A percentile compares a stretch with the other conserved stretches of the same genome.
phyloP scores from a whole-genome alignment of 2,888 invertebrate species.

The Alloscopus bannaensis region DNA sequence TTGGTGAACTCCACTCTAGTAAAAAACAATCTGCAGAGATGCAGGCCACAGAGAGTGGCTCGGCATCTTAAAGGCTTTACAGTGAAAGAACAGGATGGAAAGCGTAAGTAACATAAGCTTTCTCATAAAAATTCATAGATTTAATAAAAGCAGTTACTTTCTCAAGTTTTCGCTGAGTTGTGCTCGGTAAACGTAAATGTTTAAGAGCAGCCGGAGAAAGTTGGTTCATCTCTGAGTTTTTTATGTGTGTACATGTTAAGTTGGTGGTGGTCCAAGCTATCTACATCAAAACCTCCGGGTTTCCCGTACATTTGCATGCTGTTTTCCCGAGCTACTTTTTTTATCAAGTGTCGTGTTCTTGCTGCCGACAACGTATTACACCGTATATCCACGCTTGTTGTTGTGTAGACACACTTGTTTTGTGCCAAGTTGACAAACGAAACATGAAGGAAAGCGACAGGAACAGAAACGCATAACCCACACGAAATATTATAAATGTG shows the following conservation, averaged over 20 bases:
- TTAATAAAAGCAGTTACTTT: slow-evolving; percentile 58
- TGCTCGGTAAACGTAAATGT: too few species aligned
- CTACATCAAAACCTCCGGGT: slow-evolving; percentile 38
- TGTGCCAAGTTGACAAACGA: slow-evolving; percentile 60
- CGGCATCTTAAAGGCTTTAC: too few species aligned
- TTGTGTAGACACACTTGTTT: slow-evolving; percentile 10
- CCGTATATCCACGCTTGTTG: too few species aligned
- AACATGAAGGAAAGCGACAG: slow-evolving; percentile 58
- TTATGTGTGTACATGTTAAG: slow-evolving; percentile 10
- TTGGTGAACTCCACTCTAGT: too few species aligned
- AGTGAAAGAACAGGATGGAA: background rate
- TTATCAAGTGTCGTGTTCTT: too few species aligned
- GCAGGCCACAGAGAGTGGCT: too few species aligned
- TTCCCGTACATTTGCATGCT: slow-evolving; percentile 24
- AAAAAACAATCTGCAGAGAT: too few species aligned
- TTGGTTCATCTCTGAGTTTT: slow-evolving; percentile 18
- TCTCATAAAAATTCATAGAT: slow-evolving; percentile 63
- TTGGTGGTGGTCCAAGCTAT: slow-evolving; percentile 51
- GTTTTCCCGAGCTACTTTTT: background rate
- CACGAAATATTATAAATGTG: slow-evolving; percentile 57
- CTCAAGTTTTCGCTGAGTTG: slow-evolving; percentile 6
- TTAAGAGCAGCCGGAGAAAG: slow-evolving; percentile 37
- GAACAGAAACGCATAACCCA: slow-evolving; percentile 22
- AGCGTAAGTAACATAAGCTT: slow-evolving; percentile 53
- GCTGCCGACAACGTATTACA: too few species aligned